phyloP scores from a whole-genome alignment of 1,140 invertebrate species.

The Melanaphis sacchari region DNA sequence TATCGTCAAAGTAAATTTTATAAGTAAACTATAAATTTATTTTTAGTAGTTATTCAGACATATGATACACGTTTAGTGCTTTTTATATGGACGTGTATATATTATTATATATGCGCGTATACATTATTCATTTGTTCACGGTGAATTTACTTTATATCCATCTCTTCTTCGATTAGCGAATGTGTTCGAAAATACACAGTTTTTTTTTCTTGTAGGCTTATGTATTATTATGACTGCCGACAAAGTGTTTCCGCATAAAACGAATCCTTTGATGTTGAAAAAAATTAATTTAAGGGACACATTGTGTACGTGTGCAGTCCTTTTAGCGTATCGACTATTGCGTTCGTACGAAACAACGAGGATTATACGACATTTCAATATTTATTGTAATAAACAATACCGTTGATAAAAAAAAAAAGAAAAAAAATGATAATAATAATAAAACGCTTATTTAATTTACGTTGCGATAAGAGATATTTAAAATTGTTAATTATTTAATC shows the following conservation, averaged over 20 bases:
- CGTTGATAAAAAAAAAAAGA: neutral
- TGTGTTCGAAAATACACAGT: slow-evolving; percentile 20
- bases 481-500: neutral
- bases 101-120: neutral
- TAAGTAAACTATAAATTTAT: slow-evolving; percentile 17
- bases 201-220: neutral
- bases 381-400: neutral
- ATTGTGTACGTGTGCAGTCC: neutral
- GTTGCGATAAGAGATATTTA: neutral
- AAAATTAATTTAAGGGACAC: neutral
- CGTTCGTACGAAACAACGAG: neutral
- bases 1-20: slow-evolving; percentile 2
- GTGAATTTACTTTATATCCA: slow-evolving; percentile 22
- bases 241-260: slow-evolving; percentile 34
- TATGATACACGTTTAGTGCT: slow-evolving; percentile 17
- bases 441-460: neutral
- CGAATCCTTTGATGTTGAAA: slow-evolving; percentile 22
- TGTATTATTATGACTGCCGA: slow-evolving; percentile 1
- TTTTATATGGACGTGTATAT: slow-evolving; percentile 10
- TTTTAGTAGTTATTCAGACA: slow-evolving; percentile 11
- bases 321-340: neutral
- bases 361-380: neutral
- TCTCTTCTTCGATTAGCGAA: slow-evolving; percentile 31
- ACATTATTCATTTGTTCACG: slow-evolving; percentile 20
- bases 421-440: no score